A percentile compares a stretch with the other conserved stretches of the same genome.
Conservation (phyloP, 2,113 vertebrate genomes). For the Dascyllus trimaculatus region DNA sequence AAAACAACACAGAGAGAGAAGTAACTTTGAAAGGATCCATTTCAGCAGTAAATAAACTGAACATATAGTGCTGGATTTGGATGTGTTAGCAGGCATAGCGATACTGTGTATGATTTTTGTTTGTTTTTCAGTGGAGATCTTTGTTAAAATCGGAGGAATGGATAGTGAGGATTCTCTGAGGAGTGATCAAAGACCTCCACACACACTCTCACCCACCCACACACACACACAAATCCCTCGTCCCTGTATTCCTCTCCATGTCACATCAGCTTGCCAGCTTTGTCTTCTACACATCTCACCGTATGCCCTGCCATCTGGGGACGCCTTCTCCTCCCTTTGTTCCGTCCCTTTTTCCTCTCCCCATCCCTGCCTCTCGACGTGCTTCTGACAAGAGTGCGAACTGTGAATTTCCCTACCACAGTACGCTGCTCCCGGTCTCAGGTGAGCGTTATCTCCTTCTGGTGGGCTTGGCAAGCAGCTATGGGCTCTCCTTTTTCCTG, state of each 20-base stretch:
- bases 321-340: conserved; percentile 64
- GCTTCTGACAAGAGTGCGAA: conserved; percentile 47
- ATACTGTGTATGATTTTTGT: neutral
- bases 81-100: neutral
- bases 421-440: conserved; percentile 54
- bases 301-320: conserved; percentile 76
- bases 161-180: conserved; percentile 26
- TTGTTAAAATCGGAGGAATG: conserved; percentile 11
- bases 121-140: conserved; percentile 14
- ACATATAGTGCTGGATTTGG: neutral
- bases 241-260: conserved; percentile 59
- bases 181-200: conserved; percentile 48
- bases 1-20: neutral
- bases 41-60: neutral
- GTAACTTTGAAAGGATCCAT: neutral
- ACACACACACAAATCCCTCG: conserved; percentile 23
- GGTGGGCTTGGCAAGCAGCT: conserved; percentile 57
- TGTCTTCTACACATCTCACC: conserved; percentile 66
- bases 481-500: conserved; percentile 18
- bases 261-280: conserved; percentile 69
- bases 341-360: conserved; percentile 44
- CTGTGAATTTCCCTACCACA: conserved; percentile 49
- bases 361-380: conserved; percentile 22
- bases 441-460: conserved; percentile 64
- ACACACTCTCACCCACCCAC: conserved; percentile 18